A percentile compares a stretch with the other conserved stretches of the same genome.
Evolutionary conservation across 2,113 vertebrate species (phyloP).

Genomic region (Piaya cayana): DNA sequence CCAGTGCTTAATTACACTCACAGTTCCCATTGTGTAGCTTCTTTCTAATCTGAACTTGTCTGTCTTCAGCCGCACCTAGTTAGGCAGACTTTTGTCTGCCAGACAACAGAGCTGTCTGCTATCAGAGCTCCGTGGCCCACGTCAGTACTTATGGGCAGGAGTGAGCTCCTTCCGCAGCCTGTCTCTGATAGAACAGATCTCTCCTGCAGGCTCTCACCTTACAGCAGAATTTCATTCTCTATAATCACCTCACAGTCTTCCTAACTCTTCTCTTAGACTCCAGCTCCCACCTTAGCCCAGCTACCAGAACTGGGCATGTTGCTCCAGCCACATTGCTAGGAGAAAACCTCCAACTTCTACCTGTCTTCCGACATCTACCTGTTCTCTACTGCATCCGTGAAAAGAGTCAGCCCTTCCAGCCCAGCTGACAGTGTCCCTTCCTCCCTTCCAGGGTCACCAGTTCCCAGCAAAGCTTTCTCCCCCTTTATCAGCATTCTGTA

Average conservation of each 20-base stretch:
- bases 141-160: neutral
- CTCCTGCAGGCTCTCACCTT: neutral
- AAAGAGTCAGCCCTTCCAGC: neutral
- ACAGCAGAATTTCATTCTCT: neutral
- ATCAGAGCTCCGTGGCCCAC: neutral
- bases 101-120: neutral
- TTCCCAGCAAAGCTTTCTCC: neutral
- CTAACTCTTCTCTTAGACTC: neutral
- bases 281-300: neutral
- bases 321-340: neutral
- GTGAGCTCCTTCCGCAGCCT: neutral
- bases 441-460: neutral
- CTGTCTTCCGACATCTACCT: neutral
- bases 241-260: neutral
- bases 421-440: neutral
- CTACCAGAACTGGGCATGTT: neutral
- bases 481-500: neutral
- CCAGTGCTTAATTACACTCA: conserved; percentile 7
- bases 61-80: neutral
- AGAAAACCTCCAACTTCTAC: neutral
- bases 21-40: neutral
- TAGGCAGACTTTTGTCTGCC: neutral
- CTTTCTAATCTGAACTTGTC: conserved; percentile 9
- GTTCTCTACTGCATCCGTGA: neutral
- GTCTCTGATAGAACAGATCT: neutral